Evolutionary conservation across 2,113 vertebrate species (phyloP), one percentile per base, ranked within the genome.

Genomic region (Egretta garzetta): DNA sequence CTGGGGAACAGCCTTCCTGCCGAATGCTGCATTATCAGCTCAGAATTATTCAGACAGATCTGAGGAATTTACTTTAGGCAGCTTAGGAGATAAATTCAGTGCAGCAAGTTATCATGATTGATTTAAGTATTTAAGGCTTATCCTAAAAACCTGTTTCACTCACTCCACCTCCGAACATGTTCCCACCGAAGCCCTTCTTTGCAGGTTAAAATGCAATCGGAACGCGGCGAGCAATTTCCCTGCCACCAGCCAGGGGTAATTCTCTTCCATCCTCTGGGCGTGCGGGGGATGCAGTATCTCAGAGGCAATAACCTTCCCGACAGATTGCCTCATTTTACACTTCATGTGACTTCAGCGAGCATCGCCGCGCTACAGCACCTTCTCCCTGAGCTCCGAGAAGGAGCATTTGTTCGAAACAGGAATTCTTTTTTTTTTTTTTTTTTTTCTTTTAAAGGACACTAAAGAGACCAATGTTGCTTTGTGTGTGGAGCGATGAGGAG

Each of bases 41-140:
- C 64, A 53, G 66, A 96, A 92, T 96, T 93, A 96, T 86, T 95
- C 95, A 89, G 74, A 50, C 75, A 72, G 68, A 94, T 97, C 93
- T 94, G 85, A 85, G 95, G 96, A 90, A 89, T 80, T 93, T 95
- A 83, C 84, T 91, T 92, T 53, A 92, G 91, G 90, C 72, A 90
- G 90, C 95, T 97, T 95, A 96, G 92, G 82, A 95, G 93, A 97
- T 95, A 95, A 96, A 86, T 94, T 91, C 92, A 68, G 47, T 87
- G 68, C 85, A 75, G 94, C 86, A 88, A 77, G 89, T 92, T 96
- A 96, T 80, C 67, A 0, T 83, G 93, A 88, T 89, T 91, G 83
- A 94, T 94, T 84, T 90, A 94, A 96, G 88, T 75, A 93, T 83
- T 96, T 93, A 96, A 95, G 92, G 95, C 75, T 95, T 88, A 95